Conservation (phyloP, 2,797 vertebrate species). For the Thripadectes ignobilis region DNA sequence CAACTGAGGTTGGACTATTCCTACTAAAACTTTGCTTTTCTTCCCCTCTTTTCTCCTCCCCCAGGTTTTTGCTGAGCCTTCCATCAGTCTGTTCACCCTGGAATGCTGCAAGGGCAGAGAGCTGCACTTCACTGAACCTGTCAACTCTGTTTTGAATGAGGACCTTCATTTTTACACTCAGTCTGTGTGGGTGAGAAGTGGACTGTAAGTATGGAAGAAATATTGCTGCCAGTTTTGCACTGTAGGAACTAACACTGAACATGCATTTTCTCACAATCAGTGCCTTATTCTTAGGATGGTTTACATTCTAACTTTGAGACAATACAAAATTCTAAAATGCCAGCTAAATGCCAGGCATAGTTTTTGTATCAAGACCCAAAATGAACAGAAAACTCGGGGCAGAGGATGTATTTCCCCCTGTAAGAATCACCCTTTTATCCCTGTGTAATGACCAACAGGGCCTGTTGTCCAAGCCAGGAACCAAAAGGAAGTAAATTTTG, state of each 20-base stretch:
- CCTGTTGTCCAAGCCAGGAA: not conserved
- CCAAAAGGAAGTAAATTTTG: not conserved
- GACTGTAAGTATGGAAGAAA: slow-evolving; percentile 77
- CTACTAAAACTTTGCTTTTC: not conserved
- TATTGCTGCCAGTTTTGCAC: not conserved
- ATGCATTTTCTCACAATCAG: not conserved
- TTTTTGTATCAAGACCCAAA: not conserved
- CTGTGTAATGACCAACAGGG: not conserved
- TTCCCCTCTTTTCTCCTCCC: not conserved
- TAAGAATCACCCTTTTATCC: not conserved
- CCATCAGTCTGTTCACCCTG: slow-evolving; percentile 82
- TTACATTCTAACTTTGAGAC: not conserved
- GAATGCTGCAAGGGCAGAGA: slow-evolving; percentile 84
- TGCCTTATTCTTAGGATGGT: not conserved
- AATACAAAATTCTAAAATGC: not conserved
- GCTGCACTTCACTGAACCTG: slow-evolving; percentile 73
- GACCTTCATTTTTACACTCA: slow-evolving; percentile 81
- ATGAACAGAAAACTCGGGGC: not conserved
- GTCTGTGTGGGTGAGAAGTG: slow-evolving; percentile 83
- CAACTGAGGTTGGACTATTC: not conserved
- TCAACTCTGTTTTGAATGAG: slow-evolving; percentile 75
- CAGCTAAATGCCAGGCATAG: not conserved
- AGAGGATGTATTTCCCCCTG: not conserved
- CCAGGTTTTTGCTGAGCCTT: slow-evolving; percentile 85
- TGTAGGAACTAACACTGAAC: not conserved